Conservation (phyloP, 2,888 invertebrate species). For the Saturnia japonica region DNA sequence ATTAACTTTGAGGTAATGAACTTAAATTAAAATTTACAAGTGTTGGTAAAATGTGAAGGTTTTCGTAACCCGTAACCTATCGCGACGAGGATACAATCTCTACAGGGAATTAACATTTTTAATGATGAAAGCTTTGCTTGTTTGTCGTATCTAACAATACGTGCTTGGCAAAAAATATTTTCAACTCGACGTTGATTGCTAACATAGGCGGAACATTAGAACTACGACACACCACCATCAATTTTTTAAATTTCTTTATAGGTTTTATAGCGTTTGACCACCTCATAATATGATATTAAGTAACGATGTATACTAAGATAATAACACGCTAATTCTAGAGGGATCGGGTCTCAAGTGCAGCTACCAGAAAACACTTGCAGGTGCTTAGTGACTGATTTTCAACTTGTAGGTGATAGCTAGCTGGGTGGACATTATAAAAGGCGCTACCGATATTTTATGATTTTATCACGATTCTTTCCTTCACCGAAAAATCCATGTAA, state of each 20-base stretch:
- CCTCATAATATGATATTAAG: too few species aligned
- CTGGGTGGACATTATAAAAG: neutral
- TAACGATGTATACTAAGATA: too few species aligned
- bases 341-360: neutral
- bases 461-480: too few species aligned
- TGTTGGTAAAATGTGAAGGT: neutral
- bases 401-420: too few species aligned
- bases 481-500: too few species aligned
- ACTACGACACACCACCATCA: neutral
- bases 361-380: neutral
- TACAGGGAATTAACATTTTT: neutral
- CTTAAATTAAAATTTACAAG: neutral
- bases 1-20: conserved; percentile 53
- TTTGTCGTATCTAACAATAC: neutral
- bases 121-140: neutral
- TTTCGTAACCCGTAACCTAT: neutral
- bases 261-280: neutral
- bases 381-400: too few species aligned
- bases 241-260: neutral
- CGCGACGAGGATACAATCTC: neutral
- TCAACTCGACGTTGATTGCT: neutral
- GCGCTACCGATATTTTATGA: too few species aligned
- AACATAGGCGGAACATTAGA: neutral
- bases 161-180: neutral
- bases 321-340: neutral